Conservation (phyloP, 2,888 invertebrate genomes). For the Frankliniella intonsa region DNA sequence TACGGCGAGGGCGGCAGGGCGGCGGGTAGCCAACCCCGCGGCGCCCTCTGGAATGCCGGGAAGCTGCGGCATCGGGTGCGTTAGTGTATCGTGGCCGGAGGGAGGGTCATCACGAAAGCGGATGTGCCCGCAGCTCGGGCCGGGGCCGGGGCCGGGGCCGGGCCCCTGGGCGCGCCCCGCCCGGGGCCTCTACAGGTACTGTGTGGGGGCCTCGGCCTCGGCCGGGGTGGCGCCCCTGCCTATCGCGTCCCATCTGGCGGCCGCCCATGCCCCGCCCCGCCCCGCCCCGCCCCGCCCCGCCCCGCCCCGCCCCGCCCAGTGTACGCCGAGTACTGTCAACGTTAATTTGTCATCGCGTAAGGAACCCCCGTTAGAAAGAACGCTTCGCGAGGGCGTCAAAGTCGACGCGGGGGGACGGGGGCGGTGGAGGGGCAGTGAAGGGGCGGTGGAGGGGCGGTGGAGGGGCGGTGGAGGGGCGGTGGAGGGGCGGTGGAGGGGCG, state of each 20-base stretch:
- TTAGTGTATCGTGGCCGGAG: neutral
- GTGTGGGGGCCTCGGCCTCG: neutral
- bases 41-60: too few species aligned
- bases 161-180: neutral
- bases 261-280: neutral
- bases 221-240: neutral
- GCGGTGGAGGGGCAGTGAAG: neutral
- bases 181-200: neutral
- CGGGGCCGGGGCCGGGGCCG: neutral
- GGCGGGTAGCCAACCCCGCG: too few species aligned
- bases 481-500: too few species aligned
- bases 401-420: neutral
- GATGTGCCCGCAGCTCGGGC: neutral
- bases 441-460: too few species aligned
- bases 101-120: neutral
- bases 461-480: too few species aligned
- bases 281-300: neutral
- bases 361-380: neutral
- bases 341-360: neutral
- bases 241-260: too few species aligned
- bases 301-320: neutral
- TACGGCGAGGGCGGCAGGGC: too few species aligned
- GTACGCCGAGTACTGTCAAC: neutral
- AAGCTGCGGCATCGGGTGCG: too few species aligned
- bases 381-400: neutral